Evolutionary conservation across 35 echinoderm and acorn worm species (phyloP).

Genomic region (Eucidaris tribuloides): DNA sequence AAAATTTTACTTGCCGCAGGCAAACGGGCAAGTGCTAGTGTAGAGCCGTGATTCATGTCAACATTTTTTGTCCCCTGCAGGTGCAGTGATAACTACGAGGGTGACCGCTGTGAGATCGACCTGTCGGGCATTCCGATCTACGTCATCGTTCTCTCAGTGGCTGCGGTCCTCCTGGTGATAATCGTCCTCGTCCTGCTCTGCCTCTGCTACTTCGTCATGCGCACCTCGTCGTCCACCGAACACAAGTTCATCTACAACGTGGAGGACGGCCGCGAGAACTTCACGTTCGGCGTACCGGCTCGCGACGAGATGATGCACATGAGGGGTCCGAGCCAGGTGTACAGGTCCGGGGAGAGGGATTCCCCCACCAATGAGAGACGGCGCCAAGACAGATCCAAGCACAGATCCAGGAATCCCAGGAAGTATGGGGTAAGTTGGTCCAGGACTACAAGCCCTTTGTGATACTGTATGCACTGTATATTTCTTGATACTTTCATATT

Average conservation of each 20-base stretch:
- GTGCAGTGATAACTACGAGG: conserved; percentile 9
- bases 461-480: background rate
- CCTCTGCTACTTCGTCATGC: conserved; percentile 31
- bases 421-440: background rate
- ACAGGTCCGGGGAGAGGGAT: background rate
- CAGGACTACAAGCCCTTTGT: background rate
- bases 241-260: conserved; percentile 27
- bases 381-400: background rate
- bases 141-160: conserved; percentile 26
- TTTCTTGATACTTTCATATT: too few relatives aligned
- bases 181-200: conserved; percentile 12
- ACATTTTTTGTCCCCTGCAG: background rate
- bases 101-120: conserved; percentile 36
- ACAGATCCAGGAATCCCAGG: background rate
- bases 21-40: too few relatives aligned
- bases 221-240: background rate
- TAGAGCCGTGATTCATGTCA: background rate
- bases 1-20: background rate
- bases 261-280: background rate
- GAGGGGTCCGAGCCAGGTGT: background rate
- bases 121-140: conserved; percentile 5
- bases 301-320: conserved; percentile 13
- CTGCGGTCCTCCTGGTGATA: conserved; percentile 7
- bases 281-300: background rate
- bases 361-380: background rate